phyloP scores from a whole-genome alignment of 2,113 vertebrate genomes.

The Morone saxatilis region DNA sequence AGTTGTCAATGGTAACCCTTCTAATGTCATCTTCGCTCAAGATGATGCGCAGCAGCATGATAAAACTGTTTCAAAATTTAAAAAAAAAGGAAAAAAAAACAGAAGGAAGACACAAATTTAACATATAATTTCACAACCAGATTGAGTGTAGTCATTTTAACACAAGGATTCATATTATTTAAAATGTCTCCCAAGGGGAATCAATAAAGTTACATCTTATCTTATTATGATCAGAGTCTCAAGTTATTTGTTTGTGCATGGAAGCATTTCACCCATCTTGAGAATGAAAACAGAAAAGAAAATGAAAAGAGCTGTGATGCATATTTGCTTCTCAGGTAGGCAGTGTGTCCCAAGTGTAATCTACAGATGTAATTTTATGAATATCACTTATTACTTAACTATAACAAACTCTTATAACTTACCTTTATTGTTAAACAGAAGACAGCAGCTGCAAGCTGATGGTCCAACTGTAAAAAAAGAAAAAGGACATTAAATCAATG shows the following conservation, averaged over 20 bases:
- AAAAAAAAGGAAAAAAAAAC: neutral
- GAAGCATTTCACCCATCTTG: too few relatives aligned
- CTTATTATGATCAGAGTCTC: too few relatives aligned
- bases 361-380: neutral
- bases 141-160: neutral
- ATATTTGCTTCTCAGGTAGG: neutral
- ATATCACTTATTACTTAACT: neutral
- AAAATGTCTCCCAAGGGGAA: too few relatives aligned
- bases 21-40: neutral
- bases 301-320: neutral
- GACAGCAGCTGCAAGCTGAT: constrained; percentile 4
- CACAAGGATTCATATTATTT: neutral
- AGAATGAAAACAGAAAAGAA: too few relatives aligned
- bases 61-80: neutral
- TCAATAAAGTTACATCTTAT: too few relatives aligned
- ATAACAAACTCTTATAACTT: neutral
- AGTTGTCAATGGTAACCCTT: constrained; percentile 8
- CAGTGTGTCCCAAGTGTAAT: neutral
- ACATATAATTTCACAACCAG: neutral
- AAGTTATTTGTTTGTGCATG: too few relatives aligned
- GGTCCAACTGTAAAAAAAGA: neutral
- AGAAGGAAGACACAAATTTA: neutral
- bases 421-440: neutral
- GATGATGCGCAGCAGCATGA: constrained; percentile 38
- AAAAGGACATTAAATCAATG: neutral